Percentiles rank a stretch among this genome's conserved stretches.
These are phyloP conservation scores for Charaxes varanes DNA, from an alignment of 1,140 invertebrate species.

Conservation along the genomic window DNA sequence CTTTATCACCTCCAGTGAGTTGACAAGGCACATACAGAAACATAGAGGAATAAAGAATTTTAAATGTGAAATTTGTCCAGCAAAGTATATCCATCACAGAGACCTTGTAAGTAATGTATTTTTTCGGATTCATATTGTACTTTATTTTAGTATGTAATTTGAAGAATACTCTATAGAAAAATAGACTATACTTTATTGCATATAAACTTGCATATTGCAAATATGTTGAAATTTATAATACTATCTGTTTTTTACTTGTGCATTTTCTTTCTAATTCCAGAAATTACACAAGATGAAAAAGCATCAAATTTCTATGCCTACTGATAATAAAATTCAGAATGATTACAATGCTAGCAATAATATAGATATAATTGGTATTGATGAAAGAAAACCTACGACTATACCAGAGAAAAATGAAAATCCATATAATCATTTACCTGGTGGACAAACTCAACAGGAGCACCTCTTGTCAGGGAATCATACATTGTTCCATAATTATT, in stretches of 20 bases:
- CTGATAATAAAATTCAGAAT: slow-evolving; percentile 33
- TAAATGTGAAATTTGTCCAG: slow-evolving; percentile 83
- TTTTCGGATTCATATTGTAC: too few relatives aligned
- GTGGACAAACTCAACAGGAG: slow-evolving; percentile 5
- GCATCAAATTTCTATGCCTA: slow-evolving; percentile 31
- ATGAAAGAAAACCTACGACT: slow-evolving; percentile 34
- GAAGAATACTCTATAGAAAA: too few relatives aligned
- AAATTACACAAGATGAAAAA: slow-evolving; percentile 58
- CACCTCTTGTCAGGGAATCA: slow-evolving; percentile 7
- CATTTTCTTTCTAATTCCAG: slow-evolving; percentile 35
- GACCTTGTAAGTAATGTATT: slow-evolving; percentile 74
- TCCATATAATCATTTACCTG: slow-evolving; percentile 3
- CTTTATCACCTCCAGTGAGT: slow-evolving; percentile 79
- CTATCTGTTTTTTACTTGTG: too few relatives aligned
- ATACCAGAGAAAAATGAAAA: slow-evolving; percentile 2
- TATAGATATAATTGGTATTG: slow-evolving; percentile 55
- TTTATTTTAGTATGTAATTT: too few relatives aligned
- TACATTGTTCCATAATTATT: slow-evolving; percentile 2
- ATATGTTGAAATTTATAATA: too few relatives aligned
- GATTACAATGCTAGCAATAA: slow-evolving; percentile 40
- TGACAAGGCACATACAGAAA: slow-evolving; percentile 82
- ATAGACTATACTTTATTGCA: not conserved
- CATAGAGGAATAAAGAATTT: slow-evolving; percentile 85
- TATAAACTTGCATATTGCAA: too few relatives aligned
- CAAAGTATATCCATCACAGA: slow-evolving; percentile 80